Percentiles rank a stretch among this genome's conserved stretches.
Conservation (phyloP, 2,113 vertebrate species). For the Oryzias melastigma region DNA sequence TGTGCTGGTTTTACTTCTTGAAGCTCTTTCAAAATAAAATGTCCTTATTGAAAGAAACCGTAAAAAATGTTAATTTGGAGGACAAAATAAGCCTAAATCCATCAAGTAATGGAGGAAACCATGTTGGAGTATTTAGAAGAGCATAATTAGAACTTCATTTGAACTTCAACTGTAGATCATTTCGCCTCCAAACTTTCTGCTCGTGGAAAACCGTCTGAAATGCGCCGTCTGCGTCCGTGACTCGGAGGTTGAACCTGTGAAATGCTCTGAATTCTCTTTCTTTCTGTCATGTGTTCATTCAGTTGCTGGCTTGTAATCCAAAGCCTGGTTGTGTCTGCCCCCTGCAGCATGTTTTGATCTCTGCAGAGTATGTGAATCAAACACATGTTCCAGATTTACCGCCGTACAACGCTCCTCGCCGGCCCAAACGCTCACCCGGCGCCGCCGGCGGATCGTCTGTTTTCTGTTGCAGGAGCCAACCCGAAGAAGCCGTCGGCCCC, state of each 20-base stretch:
- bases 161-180: too few species aligned
- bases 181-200: too few species aligned
- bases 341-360: constrained; percentile 73
- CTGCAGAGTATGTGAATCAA: constrained; percentile 74
- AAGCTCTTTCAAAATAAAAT: too few species aligned
- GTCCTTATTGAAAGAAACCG: too few species aligned
- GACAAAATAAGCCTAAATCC: too few species aligned
- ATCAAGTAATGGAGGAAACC: too few species aligned
- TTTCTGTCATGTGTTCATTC: constrained; percentile 76
- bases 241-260: neutral
- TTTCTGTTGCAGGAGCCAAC: constrained; percentile 81
- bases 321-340: constrained; percentile 69
- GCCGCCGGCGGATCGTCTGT: neutral
- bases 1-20: too few species aligned
- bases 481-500: constrained; percentile 94
- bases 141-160: too few species aligned
- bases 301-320: constrained; percentile 76
- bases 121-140: too few species aligned
- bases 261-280: constrained; percentile 60
- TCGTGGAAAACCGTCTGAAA: neutral
- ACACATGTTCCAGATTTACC: constrained; percentile 60
- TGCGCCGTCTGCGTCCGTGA: neutral
- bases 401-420: constrained; percentile 25
- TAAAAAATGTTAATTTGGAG: too few species aligned
- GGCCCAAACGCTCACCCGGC: constrained; percentile 7